Percentiles rank a stretch among this genome's conserved stretches.
These are phyloP conservation scores for Adelosebastes latens DNA, from an alignment of 2,797 vertebrate genomes.

Conservation along the genomic window DNA sequence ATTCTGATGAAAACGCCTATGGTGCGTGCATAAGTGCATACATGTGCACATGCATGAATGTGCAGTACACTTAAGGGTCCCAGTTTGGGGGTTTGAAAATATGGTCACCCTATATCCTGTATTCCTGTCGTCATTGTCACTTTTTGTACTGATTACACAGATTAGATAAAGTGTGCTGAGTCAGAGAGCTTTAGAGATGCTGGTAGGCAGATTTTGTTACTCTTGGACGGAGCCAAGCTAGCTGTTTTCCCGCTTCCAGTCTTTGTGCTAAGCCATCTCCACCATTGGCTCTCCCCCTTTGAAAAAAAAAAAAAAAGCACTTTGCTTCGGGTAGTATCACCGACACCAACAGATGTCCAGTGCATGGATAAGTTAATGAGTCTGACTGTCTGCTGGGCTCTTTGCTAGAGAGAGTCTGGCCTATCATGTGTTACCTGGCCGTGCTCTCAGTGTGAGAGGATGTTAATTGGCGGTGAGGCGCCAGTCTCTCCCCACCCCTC, in stretches of 20 bases:
- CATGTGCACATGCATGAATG: too few species aligned
- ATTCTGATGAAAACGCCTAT: not conserved
- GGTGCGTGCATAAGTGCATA: not conserved
- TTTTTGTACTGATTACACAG: not conserved
- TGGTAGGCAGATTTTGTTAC: not conserved
- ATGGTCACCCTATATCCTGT: not conserved
- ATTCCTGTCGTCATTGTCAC: not conserved
- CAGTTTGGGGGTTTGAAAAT: too few species aligned
- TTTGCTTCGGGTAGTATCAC: constrained; percentile 7
- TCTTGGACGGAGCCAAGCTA: not conserved
- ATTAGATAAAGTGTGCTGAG: not conserved
- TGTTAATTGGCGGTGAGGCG: constrained; percentile 73
- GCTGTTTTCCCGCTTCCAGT: not conserved
- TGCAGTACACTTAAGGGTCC: too few species aligned
- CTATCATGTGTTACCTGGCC: constrained; percentile 76
- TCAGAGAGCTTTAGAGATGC: not conserved
- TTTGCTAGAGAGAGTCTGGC: constrained; percentile 31
- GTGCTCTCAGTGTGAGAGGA: constrained; percentile 62
- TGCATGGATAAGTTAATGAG: constrained; percentile 34
- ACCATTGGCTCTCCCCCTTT: not conserved
- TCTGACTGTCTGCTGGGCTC: constrained; percentile 44
- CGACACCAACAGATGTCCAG: constrained; percentile 57
- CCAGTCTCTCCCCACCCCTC: constrained; percentile 60
- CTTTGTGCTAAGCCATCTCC: not conserved
- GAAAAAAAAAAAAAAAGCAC: not conserved